Evolutionary conservation across 2,888 invertebrate species (phyloP), one percentile per base, ranked within the genome.

Genomic region (Chelonus formosanus): DNA sequence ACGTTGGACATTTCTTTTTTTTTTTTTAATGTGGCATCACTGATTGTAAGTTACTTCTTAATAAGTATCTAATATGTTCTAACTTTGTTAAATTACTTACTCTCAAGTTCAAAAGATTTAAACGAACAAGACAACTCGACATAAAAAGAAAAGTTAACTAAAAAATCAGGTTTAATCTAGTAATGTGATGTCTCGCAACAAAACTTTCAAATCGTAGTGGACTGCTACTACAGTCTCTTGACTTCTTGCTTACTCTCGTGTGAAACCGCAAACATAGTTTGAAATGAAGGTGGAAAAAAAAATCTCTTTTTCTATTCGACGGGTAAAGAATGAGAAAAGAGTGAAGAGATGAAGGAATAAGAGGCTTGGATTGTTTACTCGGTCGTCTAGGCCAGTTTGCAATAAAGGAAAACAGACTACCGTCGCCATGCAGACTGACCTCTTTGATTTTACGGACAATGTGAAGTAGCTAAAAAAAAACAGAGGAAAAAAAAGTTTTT

Each of bases 101-200:
- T 40, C 4, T 4, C 6, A 40, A 43, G 20, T 31, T 7, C 53
- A 20, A 44, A 60, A 62, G 50, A 68, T 63, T 63, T 50, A 52
- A 54, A 68, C 62, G 50, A 56, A 59, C 36, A 36, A 31, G 35
- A 50, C 40, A 45, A 53, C 32, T 36, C 7, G 55, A 59, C 35
- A 50, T 34, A 59, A 50, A 50, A 59, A 45, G 56, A 56, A 68
- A 45, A 47, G 5, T 36, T 65, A 20, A 72, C 67, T 74, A 75
- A 78, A 78, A 76, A 74, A 73, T 67, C 58, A 68, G 72, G 69
- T 76, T 75, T 77, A 75, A 77, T 78, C 73, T 76, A 71, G 77
- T 76, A 76, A 76, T 76, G 76, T 70, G 70, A 73, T 73, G 70
- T 75, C 71, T 69, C 67, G 44, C 60, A 66, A 64, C 34, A 53